Evolutionary conservation across 2,888 invertebrate species (phyloP).

Genomic region (Chymomyza procnemis): DNA sequence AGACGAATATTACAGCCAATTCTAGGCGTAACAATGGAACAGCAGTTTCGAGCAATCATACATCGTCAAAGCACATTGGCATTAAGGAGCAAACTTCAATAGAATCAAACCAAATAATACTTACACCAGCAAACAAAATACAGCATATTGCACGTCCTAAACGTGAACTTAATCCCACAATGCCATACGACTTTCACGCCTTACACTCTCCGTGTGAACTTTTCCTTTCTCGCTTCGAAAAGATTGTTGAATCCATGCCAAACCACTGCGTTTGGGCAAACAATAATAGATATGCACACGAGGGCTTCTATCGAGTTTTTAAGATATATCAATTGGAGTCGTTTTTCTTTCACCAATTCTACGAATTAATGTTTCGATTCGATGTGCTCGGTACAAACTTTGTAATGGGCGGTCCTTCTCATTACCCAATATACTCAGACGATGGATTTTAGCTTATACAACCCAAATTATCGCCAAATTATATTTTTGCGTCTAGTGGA

Average conservation of each 20-base stretch:
- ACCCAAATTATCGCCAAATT: too few species aligned
- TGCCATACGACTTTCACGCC: slow-evolving; percentile 17
- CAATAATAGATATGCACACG: slow-evolving; percentile 20
- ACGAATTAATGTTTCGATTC: slow-evolving; percentile 38
- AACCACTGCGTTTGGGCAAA: slow-evolving; percentile 36
- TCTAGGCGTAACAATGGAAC: too few species aligned
- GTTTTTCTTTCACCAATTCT: slow-evolving; percentile 39
- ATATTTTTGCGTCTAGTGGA: too few species aligned
- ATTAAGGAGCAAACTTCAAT: neutral
- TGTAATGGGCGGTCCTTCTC: too few species aligned
- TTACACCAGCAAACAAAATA: neutral
- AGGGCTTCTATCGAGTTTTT: slow-evolving; percentile 23
- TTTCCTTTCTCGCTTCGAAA: slow-evolving; percentile 3
- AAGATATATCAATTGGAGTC: slow-evolving; percentile 38
- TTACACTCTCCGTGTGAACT: slow-evolving; percentile 39
- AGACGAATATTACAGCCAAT: too few species aligned
- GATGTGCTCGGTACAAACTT: too few species aligned
- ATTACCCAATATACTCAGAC: too few species aligned
- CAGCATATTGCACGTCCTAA: slow-evolving; percentile 22
- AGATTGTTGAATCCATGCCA: slow-evolving; percentile 21
- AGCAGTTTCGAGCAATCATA: too few species aligned
- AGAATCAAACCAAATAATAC: neutral
- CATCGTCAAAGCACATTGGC: too few species aligned
- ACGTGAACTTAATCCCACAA: neutral
- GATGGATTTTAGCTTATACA: too few species aligned